Conservation (phyloP, 2,113 vertebrate species). For the Etheostoma spectabile region DNA sequence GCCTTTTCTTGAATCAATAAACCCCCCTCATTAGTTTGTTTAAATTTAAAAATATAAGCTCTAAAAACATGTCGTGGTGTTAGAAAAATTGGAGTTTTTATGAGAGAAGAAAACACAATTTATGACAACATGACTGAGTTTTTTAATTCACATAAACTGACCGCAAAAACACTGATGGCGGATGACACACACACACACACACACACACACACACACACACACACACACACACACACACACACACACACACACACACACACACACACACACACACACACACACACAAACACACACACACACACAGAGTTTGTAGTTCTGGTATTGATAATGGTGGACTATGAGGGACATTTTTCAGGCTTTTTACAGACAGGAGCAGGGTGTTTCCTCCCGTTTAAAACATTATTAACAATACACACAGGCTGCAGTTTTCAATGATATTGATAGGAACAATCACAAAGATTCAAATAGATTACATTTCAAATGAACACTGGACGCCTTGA, state of each 20-base stretch:
- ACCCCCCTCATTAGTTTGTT: too few relatives aligned
- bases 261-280: slow-evolving; percentile 6
- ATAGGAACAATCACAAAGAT: slow-evolving; percentile 49
- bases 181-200: slow-evolving; percentile 3
- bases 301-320: slow-evolving; percentile 12
- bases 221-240: slow-evolving; percentile 1
- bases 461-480: slow-evolving; percentile 45
- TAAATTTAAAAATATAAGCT: neutral
- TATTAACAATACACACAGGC: slow-evolving; percentile 39
- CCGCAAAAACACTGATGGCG: slow-evolving; percentile 8
- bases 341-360: neutral
- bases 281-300: too few relatives aligned
- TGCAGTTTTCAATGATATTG: slow-evolving; percentile 49
- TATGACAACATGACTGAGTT: neutral
- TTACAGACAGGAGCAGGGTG: neutral
- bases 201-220: slow-evolving; percentile 13
- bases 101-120: slow-evolving; percentile 27
- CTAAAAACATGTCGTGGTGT: neutral
- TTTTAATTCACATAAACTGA: slow-evolving; percentile 32
- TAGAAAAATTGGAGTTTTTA: too few relatives aligned
- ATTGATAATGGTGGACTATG: slow-evolving; percentile 1
- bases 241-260: neutral
- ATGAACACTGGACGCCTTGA: slow-evolving; percentile 22
- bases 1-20: slow-evolving; percentile 7
- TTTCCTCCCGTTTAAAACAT: slow-evolving; percentile 16